Evolutionary conservation across 2,113 vertebrate species (phyloP).

Genomic region (Mobula hypostoma): DNA sequence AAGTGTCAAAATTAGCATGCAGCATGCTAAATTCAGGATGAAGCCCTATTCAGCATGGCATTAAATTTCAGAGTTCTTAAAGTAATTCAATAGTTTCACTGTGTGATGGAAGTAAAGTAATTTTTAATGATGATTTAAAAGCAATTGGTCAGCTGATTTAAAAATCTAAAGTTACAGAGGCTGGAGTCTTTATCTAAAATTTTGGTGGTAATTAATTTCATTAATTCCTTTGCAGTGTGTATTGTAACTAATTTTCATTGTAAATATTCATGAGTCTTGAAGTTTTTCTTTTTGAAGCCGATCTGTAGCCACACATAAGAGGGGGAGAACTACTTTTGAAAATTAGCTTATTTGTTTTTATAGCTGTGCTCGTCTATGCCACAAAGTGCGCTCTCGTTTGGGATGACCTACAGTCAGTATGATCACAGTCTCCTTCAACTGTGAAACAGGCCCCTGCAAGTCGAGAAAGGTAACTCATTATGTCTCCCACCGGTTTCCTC

Average conservation of each 20-base stretch:
- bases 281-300: not conserved
- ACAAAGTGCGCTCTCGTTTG: not conserved
- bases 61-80: not conserved
- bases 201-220: not conserved
- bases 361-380: not conserved
- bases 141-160: not conserved
- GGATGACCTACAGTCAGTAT: not conserved
- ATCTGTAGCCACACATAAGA: not conserved
- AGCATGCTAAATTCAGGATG: not conserved
- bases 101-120: not conserved
- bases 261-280: not conserved
- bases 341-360: not conserved
- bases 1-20: conserved; percentile 12
- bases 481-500: not conserved
- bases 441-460: not conserved
- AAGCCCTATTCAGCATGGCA: not conserved
- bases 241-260: not conserved
- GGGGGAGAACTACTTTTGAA: not conserved
- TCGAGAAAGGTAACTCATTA: not conserved
- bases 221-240: not conserved
- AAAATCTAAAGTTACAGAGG: not conserved
- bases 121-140: not conserved
- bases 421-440: not conserved
- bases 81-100: conserved; percentile 23
- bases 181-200: not conserved